A percentile compares a stretch with the other conserved stretches of the same genome.
These are phyloP conservation scores for Proteles cristata DNA, from an alignment of 2,113 vertebrate species.

Conservation along the genomic window DNA sequence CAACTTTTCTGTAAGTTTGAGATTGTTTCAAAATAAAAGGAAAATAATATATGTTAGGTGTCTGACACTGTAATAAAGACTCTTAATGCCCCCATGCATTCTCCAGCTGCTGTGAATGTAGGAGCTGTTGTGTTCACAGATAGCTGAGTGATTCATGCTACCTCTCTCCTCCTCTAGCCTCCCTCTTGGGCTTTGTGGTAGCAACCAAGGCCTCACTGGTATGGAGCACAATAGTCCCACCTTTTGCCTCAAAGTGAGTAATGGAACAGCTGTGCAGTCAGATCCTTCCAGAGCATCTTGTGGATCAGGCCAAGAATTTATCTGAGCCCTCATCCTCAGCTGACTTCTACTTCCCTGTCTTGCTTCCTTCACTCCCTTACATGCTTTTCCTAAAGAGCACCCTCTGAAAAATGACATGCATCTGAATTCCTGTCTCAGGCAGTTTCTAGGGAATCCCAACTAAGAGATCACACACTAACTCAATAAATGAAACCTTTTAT, in stretches of 20 bases:
- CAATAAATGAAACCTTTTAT: background rate
- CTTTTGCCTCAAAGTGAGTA: background rate
- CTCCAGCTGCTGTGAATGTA: background rate
- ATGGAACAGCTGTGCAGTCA: background rate
- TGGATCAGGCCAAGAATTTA: background rate
- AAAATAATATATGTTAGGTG: background rate
- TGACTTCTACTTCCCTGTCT: background rate
- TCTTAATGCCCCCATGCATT: background rate
- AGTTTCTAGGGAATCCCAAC: background rate
- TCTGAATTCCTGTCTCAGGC: background rate
- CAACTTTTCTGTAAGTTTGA: constrained; percentile 14
- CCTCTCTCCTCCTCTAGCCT: background rate
- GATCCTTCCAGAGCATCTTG: background rate
- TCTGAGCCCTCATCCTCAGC: background rate
- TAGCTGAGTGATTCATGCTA: background rate
- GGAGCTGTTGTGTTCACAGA: background rate
- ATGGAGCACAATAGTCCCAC: background rate
- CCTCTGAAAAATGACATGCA: background rate
- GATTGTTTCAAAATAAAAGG: constrained; percentile 11
- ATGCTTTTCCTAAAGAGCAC: background rate
- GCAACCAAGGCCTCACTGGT: background rate
- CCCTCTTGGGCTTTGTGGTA: background rate
- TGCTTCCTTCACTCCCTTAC: background rate
- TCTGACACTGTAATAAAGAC: background rate
- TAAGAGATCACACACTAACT: background rate